These are phyloP conservation scores for Dicentrarchus labrax DNA, from an alignment of 2,113 vertebrate genomes.

Conservation along the genomic window DNA sequence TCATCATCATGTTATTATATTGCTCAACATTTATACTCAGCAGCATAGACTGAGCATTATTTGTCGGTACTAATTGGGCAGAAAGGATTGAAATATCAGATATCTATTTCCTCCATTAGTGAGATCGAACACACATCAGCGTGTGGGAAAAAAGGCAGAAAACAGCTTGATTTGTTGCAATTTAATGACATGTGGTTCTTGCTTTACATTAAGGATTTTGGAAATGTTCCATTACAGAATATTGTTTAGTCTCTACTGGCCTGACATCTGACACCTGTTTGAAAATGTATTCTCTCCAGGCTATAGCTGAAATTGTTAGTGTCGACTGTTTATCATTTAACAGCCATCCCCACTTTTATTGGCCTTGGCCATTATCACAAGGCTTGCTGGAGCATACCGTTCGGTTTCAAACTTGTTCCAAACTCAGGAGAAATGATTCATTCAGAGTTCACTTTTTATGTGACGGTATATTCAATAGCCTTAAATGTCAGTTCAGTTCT, in stretches of 20 bases:
- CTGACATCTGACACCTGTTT: slow-evolving; percentile 53
- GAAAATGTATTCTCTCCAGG: slow-evolving; percentile 28
- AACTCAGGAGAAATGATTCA: slow-evolving; percentile 43
- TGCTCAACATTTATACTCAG: slow-evolving; percentile 9
- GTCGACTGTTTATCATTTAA: slow-evolving; percentile 42
- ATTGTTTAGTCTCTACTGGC: background rate
- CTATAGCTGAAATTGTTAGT: slow-evolving; percentile 1
- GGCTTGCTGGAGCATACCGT: slow-evolving; percentile 8
- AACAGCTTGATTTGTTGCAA: background rate
- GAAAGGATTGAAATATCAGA: slow-evolving; percentile 25
- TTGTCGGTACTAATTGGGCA: slow-evolving; percentile 21
- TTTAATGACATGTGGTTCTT: slow-evolving; percentile 29
- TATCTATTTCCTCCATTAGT: slow-evolving; percentile 54
- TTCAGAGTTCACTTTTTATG: slow-evolving; percentile 36
- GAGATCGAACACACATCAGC: slow-evolving; percentile 32
- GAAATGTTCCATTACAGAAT: slow-evolving; percentile 46
- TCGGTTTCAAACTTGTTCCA: slow-evolving; percentile 26
- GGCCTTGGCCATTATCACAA: slow-evolving; percentile 34
- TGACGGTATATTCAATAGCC: slow-evolving; percentile 32
- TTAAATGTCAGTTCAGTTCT: slow-evolving; percentile 73
- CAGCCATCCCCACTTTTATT: slow-evolving; percentile 30
- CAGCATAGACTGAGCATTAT: background rate
- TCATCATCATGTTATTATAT: background rate
- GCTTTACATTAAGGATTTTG: slow-evolving; percentile 32
- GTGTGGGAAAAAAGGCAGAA: slow-evolving; percentile 22